phyloP scores from a whole-genome alignment of 37 sponge, comb jelly and placozoan genomes.

The Geodia barretti region DNA sequence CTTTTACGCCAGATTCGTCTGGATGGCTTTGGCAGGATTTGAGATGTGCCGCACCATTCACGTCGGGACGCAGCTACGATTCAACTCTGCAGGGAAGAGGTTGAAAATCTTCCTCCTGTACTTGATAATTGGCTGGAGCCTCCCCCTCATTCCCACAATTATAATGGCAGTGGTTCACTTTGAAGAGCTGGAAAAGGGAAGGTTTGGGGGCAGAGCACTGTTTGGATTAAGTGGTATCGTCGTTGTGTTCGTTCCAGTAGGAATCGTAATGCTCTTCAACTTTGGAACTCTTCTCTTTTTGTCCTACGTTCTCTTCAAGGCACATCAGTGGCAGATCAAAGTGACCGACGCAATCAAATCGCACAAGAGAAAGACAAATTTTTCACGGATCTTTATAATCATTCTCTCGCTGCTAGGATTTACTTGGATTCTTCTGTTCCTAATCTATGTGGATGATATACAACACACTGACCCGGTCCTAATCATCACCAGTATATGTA shows the following conservation, averaged over 20 bases:
- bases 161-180: slow-evolving; percentile 25
- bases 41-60: slow-evolving; percentile 13
- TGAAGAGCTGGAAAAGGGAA: slow-evolving; percentile 25
- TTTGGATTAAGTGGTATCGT: neutral
- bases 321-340: neutral
- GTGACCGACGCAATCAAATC: neutral
- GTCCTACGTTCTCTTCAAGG: neutral
- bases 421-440: neutral
- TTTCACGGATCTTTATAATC: neutral
- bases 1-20: slow-evolving; percentile 45
- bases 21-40: slow-evolving; percentile 50
- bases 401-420: neutral
- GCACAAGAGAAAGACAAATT: neutral
- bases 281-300: neutral
- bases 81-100: neutral
- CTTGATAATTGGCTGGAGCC: slow-evolving; percentile 46
- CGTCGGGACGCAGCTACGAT: neutral
- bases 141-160: slow-evolving; percentile 13
- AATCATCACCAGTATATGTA: neutral
- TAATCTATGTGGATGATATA: neutral
- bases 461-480: neutral
- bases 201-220: neutral
- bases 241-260: slow-evolving; percentile 34
- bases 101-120: slow-evolving; percentile 15
- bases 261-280: slow-evolving; percentile 12